These are phyloP conservation scores for Prolemur simus DNA, from an alignment of 2,113 vertebrate genomes.

Conservation along the genomic window DNA sequence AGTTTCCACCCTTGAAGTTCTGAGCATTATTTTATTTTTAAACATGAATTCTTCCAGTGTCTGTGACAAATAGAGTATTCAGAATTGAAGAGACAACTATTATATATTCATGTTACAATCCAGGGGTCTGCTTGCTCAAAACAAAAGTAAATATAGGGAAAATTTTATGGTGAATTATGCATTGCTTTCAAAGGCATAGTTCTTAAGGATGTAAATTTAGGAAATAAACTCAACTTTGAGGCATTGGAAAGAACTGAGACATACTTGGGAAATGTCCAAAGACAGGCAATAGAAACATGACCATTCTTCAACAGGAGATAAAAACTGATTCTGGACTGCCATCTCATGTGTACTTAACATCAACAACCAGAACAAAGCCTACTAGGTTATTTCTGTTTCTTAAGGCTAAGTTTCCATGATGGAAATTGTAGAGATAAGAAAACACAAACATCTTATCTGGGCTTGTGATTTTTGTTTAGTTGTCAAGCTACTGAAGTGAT, in stretches of 20 bases:
- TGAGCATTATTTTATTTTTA: slow-evolving; percentile 24
- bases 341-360: not conserved
- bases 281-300: not conserved
- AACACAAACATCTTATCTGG: not conserved
- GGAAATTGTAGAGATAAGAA: not conserved
- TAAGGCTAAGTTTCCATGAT: not conserved
- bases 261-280: slow-evolving; percentile 19
- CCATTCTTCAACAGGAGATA: not conserved
- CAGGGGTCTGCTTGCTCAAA: not conserved
- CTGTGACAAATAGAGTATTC: not conserved
- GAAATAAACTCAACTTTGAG: not conserved
- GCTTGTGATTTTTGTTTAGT: not conserved
- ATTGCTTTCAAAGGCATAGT: not conserved
- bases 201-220: slow-evolving; percentile 11
- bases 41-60: not conserved
- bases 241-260: not conserved
- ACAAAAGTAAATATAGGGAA: not conserved
- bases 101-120: not conserved
- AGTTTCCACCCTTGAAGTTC: not conserved
- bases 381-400: not conserved
- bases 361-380: not conserved
- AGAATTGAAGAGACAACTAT: not conserved
- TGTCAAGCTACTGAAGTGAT: not conserved
- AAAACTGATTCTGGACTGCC: not conserved
- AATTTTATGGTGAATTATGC: not conserved